Base-by-base conservation (phyloP, 2,113 vertebrate genomes). In the Motacilla tschutschensis region DNA sequence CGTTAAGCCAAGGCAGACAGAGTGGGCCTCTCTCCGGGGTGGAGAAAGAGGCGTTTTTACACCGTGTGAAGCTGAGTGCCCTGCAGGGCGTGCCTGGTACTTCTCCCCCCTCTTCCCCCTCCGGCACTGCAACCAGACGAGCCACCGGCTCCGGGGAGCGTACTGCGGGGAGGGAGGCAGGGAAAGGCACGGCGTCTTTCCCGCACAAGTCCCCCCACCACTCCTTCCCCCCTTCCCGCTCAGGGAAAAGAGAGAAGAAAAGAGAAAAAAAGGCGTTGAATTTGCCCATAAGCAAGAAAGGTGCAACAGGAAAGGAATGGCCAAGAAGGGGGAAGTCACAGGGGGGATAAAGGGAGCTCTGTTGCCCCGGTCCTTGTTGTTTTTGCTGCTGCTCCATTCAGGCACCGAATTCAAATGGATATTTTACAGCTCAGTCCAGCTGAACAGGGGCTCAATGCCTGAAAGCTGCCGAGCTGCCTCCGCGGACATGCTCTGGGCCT, bases 331-430 rank as follows among this genome's bases (percentile, higher is more conserved):
- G 86, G 21, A 95, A 93, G 93, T 83, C 91, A 74, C 69, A 40
- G 24, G 6, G 46, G 53, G 83, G 85, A 98, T 97, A 97, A 98
- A 97, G 94, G 89, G 95, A 85, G 95, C 96, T 96, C 96, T 97
- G 96, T 97, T 96, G 96, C 88, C 43, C 91, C 43, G 2, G 48
- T 92, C 74, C 90, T 94, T 46, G 87, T 93, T 93, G 89, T 94
- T 90, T 76, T 89, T 73, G 63, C 65, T n/a, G 79, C 88, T 86
- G 74, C 79, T 93, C 91, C 95, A 95, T 97, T 97, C 96, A 97
- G 91, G 66, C 83, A 43, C 24, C 81, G 96, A 96, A 97, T 97
- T 96, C 94, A 97, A 97, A 97, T 96, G 95, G 95, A 95, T 97
- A 96, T 97, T 97, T 95, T 95, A 86, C 93, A 93, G 92, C 85